A percentile compares a stretch with the other conserved stretches of the same genome.
Conservation (phyloP, 2,888 invertebrate species). For the Antitype chi region DNA sequence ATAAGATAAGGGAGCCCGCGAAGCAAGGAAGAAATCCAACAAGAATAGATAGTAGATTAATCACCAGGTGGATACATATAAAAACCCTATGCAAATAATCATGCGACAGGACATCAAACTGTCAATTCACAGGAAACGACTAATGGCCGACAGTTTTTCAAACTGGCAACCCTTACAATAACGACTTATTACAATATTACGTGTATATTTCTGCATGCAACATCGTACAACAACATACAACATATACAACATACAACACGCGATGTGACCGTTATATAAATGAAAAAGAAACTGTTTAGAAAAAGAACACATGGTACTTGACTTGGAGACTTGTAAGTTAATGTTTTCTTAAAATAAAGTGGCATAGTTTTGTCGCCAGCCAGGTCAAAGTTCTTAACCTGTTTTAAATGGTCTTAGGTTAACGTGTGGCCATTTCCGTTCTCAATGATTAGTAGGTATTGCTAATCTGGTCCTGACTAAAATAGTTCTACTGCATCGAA, state of each 20-base stretch:
- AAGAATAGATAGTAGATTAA: background rate
- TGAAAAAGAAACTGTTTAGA: conserved; percentile 29
- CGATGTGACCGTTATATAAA: conserved; percentile 50
- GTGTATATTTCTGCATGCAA: conserved; percentile 54
- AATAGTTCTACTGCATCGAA: no score
- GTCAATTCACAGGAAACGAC: conserved; percentile 56
- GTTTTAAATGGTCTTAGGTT: conserved; percentile 4
- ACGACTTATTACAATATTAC: conserved; percentile 53
- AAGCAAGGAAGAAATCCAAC: background rate
- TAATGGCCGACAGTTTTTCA: conserved; percentile 61
- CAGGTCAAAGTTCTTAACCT: conserved; percentile 58
- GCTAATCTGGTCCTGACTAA: background rate
- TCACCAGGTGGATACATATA: conserved; percentile 6
- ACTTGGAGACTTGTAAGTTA: background rate
- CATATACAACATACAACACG: no score
- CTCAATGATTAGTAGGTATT: background rate
- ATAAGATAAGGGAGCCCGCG: no score
- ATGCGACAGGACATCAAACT: conserved; percentile 36
- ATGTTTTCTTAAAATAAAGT: conserved; percentile 32
- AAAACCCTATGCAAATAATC: conserved; percentile 31
- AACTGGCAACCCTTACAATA: conserved; percentile 45
- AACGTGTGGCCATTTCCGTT: conserved; percentile 8
- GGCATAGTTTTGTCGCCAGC: conserved; percentile 38
- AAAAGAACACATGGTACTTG: background rate
- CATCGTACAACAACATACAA: conserved; percentile 43